Evolutionary conservation across 1,140 invertebrate species (phyloP), one percentile per base, ranked within the genome.

Genomic region (Amyelois transitella): DNA sequence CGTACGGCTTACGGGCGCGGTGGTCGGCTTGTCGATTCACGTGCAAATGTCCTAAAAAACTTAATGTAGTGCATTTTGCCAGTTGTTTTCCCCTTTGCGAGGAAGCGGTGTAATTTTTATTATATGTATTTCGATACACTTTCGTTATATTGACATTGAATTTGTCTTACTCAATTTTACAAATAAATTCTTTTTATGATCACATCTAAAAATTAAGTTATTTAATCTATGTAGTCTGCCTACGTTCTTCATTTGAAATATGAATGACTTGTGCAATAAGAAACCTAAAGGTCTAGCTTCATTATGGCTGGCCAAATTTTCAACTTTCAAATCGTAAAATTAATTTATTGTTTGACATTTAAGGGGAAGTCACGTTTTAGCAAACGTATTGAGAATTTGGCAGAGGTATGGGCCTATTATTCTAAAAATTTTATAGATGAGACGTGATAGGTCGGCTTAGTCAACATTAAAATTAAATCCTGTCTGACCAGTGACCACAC

Each of bases 1-100:
- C 18, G 45, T 48, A 20, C 19, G 32, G 32, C 54, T 62, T 75
- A 20, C 43, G 32, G 6, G 45, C 21, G 45, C 19, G 45, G 45
- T 48, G 45, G 45, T 48, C 32, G 32, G 4, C n/a, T 38, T 38
- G 32, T 38, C 32, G 32, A 14, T 38, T 38, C 17, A 5, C 1
- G 32, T 38, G 32, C 32, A 38, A 38, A 38, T 38, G 0, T 38
- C n/a, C 32, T 4, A 38, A 38, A 38, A 38, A 38, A 38, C 12
- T 38, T 38, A 38, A 38, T 14, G 12, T 38, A 38, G 32, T 14
- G 32, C 12, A 38, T n/a, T 14, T n/a, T 38, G 32, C 17, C 32
- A 38, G 32, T 14, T 1, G 32, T 38, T 38, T 38, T 38, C 12
- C n/a, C 12, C n/a, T 8, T 14, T 38, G 12, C 17, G 32, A 14